These are phyloP conservation scores for Spilogale gracilis DNA, from an alignment of 2,113 vertebrate species.

Conservation along the genomic window DNA sequence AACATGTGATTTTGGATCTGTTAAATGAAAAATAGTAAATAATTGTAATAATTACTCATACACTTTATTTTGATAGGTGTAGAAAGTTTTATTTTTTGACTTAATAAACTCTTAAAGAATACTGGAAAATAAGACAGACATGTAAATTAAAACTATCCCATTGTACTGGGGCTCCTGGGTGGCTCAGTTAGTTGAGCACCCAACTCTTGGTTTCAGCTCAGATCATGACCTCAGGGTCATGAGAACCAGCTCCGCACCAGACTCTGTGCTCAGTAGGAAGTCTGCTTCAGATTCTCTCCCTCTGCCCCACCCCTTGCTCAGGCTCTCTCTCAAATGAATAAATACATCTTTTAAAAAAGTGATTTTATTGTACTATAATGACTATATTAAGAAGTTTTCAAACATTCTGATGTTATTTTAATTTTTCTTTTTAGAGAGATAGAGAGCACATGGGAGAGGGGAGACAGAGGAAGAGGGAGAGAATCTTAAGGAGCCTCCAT, in stretches of 20 bases:
- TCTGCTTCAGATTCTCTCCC: not conserved
- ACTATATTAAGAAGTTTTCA: conserved; percentile 29
- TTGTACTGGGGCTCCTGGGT: not conserved
- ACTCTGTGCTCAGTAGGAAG: not conserved
- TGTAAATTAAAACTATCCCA: not conserved
- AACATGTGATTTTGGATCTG: conserved; percentile 89
- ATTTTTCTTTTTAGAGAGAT: not conserved
- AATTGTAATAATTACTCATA: conserved; percentile 41
- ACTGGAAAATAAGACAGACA: conserved; percentile 25
- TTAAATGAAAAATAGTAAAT: conserved; percentile 66
- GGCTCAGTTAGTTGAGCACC: not conserved
- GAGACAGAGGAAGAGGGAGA: not conserved
- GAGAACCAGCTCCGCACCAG: not conserved
- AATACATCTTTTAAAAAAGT: not conserved
- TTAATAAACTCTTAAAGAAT: conserved; percentile 27
- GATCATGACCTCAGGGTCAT: not conserved
- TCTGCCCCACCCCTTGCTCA: not conserved
- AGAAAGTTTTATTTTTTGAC: not conserved
- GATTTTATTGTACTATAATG: not conserved
- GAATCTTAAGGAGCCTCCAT: not conserved
- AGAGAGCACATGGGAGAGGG: not conserved
- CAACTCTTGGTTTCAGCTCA: not conserved
- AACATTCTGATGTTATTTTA: conserved; percentile 24
- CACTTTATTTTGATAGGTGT: conserved; percentile 10
- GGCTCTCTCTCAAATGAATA: not conserved